These are phyloP conservation scores for Synergus japonicus DNA, from an alignment of 2,888 invertebrate genomes.

Conservation along the genomic window DNA sequence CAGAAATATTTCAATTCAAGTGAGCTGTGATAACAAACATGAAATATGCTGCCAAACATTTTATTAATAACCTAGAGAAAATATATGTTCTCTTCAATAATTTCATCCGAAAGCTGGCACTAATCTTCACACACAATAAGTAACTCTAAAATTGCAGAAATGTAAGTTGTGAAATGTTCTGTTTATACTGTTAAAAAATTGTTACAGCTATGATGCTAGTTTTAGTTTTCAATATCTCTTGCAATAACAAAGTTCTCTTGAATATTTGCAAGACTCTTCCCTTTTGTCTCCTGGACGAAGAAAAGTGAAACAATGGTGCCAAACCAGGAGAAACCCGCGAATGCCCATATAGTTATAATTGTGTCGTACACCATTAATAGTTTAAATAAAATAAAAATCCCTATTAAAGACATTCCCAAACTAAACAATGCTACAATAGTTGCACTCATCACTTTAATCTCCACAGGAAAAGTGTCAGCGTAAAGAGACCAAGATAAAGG, in stretches of 20 bases:
- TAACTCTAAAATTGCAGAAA: too few relatives aligned
- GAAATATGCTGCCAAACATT: too few relatives aligned
- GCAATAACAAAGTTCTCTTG: slow-evolving; percentile 60
- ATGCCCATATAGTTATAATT: slow-evolving; percentile 63
- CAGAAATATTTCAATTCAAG: slow-evolving; percentile 7
- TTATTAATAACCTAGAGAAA: too few relatives aligned
- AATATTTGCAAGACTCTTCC: slow-evolving; percentile 65
- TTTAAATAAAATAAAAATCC: slow-evolving; percentile 61
- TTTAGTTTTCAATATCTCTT: background rate
- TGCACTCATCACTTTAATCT: slow-evolving; percentile 61
- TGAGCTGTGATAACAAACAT: too few relatives aligned
- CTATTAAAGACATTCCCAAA: slow-evolving; percentile 65
- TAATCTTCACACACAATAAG: too few relatives aligned
- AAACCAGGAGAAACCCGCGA: slow-evolving; percentile 62
- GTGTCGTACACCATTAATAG: slow-evolving; percentile 60
- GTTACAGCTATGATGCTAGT: too few relatives aligned
- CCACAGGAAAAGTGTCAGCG: slow-evolving; percentile 68
- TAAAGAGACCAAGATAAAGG: slow-evolving; percentile 71
- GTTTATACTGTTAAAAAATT: too few relatives aligned
- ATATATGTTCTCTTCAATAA: too few relatives aligned
- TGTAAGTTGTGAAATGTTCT: too few relatives aligned
- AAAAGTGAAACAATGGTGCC: slow-evolving; percentile 59
- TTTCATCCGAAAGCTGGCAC: too few relatives aligned
- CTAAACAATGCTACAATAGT: slow-evolving; percentile 58
- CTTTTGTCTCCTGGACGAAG: slow-evolving; percentile 60